These are phyloP conservation scores for Dryococelus australis DNA, from an alignment of 2,888 invertebrate species.

Conservation along the genomic window DNA sequence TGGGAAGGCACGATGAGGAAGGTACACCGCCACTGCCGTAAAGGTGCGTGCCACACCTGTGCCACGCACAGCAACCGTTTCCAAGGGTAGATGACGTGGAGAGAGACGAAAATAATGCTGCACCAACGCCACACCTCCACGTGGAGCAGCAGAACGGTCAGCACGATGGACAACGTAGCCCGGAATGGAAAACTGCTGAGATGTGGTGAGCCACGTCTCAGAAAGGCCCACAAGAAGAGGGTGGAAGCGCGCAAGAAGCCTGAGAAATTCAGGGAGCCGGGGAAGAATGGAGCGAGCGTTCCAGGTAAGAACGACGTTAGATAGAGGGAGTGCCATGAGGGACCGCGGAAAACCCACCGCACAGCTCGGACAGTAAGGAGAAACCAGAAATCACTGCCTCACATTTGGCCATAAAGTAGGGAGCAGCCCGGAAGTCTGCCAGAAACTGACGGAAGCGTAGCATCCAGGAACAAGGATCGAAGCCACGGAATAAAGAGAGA, in stretches of 20 bases:
- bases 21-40: not conserved
- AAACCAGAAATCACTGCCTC: not conserved
- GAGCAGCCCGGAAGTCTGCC: not conserved
- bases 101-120: not conserved
- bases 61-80: not conserved
- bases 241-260: not conserved
- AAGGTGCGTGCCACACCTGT: not conserved
- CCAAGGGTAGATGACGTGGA: not conserved
- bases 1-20: not conserved
- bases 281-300: not conserved
- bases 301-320: not conserved
- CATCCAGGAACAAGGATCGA: not conserved
- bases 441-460: not conserved
- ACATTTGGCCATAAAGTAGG: not conserved
- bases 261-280: too few species aligned
- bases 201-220: not conserved
- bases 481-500: not conserved
- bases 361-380: not conserved
- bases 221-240: not conserved
- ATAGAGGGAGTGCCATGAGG: not conserved
- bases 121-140: not conserved
- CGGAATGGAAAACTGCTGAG: not conserved
- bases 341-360: not conserved
- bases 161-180: not conserved
- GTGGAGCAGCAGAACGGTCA: not conserved